These are phyloP conservation scores for Halcyon smyrnensis DNA, from an alignment of 2,797 vertebrate genomes.

Conservation along the genomic window DNA sequence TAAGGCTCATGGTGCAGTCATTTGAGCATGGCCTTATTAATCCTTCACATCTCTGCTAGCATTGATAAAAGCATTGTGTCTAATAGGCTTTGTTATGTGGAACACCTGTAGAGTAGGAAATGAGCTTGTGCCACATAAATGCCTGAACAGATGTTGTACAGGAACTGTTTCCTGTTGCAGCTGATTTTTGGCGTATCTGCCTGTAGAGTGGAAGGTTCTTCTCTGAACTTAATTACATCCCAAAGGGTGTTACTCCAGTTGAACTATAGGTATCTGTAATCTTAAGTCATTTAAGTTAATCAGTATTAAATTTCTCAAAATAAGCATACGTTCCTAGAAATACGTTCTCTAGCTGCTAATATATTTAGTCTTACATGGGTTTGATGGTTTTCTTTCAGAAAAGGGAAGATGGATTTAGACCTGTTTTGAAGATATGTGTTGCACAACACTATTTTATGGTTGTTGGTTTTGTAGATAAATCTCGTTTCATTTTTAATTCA, in stretches of 20 bases:
- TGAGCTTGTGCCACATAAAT: slow-evolving; percentile 29
- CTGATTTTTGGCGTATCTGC: slow-evolving; percentile 30
- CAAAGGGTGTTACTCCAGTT: neutral
- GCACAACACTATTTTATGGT: neutral
- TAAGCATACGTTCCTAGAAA: neutral
- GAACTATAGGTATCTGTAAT: neutral
- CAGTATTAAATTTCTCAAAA: neutral
- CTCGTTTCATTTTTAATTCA: neutral
- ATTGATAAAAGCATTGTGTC: neutral
- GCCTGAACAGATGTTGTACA: neutral
- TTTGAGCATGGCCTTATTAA: neutral
- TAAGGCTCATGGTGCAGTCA: accelerated
- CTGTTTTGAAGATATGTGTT: neutral
- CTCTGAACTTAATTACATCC: neutral
- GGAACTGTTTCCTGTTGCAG: slow-evolving; percentile 33
- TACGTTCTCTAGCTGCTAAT: neutral
- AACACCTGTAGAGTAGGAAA: slow-evolving; percentile 54
- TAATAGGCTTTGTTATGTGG: slow-evolving; percentile 7
- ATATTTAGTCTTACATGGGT: neutral
- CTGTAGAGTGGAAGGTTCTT: neutral
- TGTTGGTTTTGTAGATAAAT: neutral
- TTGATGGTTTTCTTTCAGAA: neutral
- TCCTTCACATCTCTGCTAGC: neutral
- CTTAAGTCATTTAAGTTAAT: neutral
- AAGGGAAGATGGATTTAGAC: neutral